Base-by-base conservation (phyloP, 2,888 invertebrate genomes). In the Polydrusus cervinus region DNA sequence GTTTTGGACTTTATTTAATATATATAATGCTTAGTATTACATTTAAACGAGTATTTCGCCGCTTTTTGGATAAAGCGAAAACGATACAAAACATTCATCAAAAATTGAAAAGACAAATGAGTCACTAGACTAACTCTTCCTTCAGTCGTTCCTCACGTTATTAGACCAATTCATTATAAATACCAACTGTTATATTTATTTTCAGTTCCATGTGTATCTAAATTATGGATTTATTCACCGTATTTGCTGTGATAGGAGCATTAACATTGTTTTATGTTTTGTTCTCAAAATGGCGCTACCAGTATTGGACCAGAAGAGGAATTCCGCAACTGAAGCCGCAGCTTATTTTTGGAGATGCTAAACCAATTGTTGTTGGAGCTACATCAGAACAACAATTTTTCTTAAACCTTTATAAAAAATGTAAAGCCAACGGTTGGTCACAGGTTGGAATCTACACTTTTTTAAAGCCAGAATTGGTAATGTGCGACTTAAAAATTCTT, bases 241-340 rank as follows among this genome's bases (percentile, higher is more conserved):
- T n/a, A 45, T 1, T 14, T 45, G n/a, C 14, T 1, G 13, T n/a
- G n/a, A 13, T 45, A n/a, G 45, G n/a, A 45, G 6, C n/a, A n/a
- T 1, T 45, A 13, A n/a, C 14, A n/a, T 45, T n/a, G 2, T 7
- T 45, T 13, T 45, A 13, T n/a, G n/a, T 45, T n/a, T n/a, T 45
- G n/a, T 14, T 45, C 14, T 45, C 51, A 10, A 62, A 71, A 62
- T 62, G 71, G 71, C 20, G n/a, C 8, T 53, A 55, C 10, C 53
- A 55, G 11, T 65, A 65, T 14, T 71, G 71, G 71, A n/a, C 40
- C 13, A 38, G 45, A 65, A 53, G 11, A n/a, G 71, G 71, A 45
- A 38, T 71, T 11, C 65, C 71, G 7, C 71, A 71, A 53, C 18
- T 71, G 3, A 18, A 65, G 16, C 71, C 71, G 7, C 11, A 65